Conservation (phyloP, 1,140 invertebrate species). For the Halesus radiatus region DNA sequence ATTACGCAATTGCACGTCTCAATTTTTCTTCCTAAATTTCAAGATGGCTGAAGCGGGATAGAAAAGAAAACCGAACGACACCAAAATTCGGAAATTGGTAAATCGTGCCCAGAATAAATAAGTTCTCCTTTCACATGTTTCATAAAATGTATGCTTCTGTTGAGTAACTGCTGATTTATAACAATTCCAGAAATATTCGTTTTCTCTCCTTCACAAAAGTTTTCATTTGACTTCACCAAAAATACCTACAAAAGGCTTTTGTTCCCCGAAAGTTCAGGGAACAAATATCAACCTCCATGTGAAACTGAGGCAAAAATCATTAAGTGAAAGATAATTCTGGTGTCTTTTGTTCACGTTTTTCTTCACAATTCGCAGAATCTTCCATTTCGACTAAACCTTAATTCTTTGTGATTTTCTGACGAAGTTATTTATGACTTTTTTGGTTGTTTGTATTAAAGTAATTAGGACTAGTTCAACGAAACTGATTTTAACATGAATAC, state of each 20-base stretch:
- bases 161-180: conserved; percentile 21
- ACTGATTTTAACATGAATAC: too few relatives aligned
- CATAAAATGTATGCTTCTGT: conserved; percentile 21
- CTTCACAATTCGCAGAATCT: too few relatives aligned
- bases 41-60: conserved; percentile 11
- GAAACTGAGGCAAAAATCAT: neutral
- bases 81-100: conserved; percentile 48
- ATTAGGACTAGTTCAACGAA: too few relatives aligned
- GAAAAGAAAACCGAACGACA: conserved; percentile 31
- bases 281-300: neutral
- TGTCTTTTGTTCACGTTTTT: too few relatives aligned
- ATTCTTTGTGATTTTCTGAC: too few relatives aligned
- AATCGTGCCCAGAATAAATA: conserved; percentile 43
- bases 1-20: neutral
- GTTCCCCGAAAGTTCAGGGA: conserved; percentile 9
- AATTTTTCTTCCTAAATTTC: conserved; percentile 1
- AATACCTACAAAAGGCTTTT: neutral
- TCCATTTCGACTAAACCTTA: too few relatives aligned
- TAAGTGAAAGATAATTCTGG: neutral
- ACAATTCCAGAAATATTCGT: conserved; percentile 19
- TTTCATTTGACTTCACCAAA: conserved; percentile 12
- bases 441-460: too few relatives aligned
- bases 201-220: conserved; percentile 5
- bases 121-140: neutral
- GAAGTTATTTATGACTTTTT: too few relatives aligned